Conservation (phyloP, 2,113 vertebrate species). For the Prionailurus bengalensis region DNA sequence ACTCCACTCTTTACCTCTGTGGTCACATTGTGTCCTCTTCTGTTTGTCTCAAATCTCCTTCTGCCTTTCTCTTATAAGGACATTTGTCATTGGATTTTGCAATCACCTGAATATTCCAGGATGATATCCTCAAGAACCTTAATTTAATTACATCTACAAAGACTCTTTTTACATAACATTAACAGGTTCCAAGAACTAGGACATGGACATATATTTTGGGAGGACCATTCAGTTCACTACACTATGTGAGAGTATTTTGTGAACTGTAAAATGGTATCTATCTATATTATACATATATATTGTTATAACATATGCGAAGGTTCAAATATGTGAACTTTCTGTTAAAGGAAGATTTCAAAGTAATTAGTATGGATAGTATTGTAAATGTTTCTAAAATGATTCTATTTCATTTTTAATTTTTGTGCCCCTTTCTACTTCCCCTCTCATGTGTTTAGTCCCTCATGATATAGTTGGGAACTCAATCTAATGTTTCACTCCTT, state of each 20-base stretch:
- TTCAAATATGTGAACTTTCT: not conserved
- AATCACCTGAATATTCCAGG: not conserved
- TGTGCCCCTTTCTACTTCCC: not conserved
- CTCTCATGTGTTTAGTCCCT: not conserved
- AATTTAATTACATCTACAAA: not conserved
- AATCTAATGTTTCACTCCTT: not conserved
- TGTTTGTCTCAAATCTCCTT: not conserved
- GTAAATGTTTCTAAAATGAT: constrained; percentile 14
- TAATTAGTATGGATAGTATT: not conserved
- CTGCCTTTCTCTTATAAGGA: not conserved
- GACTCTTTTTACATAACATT: not conserved
- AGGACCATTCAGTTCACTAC: no score
- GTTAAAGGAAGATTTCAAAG: not conserved
- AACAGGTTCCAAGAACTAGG: not conserved
- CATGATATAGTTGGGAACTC: not conserved
- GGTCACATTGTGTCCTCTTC: not conserved
- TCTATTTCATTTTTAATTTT: not conserved
- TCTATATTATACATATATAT: not conserved
- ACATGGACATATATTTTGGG: not conserved
- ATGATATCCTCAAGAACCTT: not conserved
- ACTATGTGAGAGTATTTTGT: not conserved
- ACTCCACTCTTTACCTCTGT: not conserved
- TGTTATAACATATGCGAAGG: not conserved
- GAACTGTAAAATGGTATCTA: not conserved
- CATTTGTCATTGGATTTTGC: not conserved